Evolutionary conservation across 2,888 invertebrate genomes (phyloP).

Genomic region (Brassicogethes aeneus): DNA sequence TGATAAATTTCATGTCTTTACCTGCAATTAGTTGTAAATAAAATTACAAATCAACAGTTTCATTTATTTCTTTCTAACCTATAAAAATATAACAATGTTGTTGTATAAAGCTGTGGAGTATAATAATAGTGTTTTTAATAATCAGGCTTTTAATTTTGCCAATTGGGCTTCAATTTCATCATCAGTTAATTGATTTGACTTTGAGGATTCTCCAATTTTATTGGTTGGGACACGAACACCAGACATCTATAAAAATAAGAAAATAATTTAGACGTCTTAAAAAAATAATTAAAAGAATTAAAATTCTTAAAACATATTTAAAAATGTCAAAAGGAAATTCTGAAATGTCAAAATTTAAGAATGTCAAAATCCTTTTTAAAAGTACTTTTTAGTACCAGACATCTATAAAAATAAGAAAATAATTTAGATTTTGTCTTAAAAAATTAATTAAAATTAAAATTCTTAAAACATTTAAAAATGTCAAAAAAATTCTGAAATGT

Average conservation of each 20-base stretch:
- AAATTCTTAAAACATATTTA: too few relatives aligned
- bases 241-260: too few relatives aligned
- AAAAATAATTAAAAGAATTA: too few relatives aligned
- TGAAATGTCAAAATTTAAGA: too few relatives aligned
- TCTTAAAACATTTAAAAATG: too few relatives aligned
- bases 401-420: too few relatives aligned
- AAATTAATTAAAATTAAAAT: background rate
- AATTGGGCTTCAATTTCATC: constrained; percentile 65
- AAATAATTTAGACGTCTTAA: too few relatives aligned
- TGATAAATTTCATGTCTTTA: constrained; percentile 21
- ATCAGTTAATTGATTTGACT: constrained; percentile 45
- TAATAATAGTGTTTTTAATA: constrained; percentile 6
- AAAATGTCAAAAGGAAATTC: too few relatives aligned
- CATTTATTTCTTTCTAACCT: background rate
- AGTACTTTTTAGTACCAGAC: too few relatives aligned
- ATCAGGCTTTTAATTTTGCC: constrained; percentile 42
- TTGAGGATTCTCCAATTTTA: constrained; percentile 48
- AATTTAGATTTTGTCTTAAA: constrained; percentile 2
- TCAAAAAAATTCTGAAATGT: too few relatives aligned
- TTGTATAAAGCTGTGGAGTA: background rate
- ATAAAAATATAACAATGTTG: background rate
- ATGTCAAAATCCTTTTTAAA: too few relatives aligned
- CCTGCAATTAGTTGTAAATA: constrained; percentile 5
- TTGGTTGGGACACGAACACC: constrained; percentile 54
- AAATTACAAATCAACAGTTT: constrained; percentile 7